These are phyloP conservation scores for Tetragnatha montana DNA, from an alignment of 2,888 invertebrate genomes.

Conservation along the genomic window DNA sequence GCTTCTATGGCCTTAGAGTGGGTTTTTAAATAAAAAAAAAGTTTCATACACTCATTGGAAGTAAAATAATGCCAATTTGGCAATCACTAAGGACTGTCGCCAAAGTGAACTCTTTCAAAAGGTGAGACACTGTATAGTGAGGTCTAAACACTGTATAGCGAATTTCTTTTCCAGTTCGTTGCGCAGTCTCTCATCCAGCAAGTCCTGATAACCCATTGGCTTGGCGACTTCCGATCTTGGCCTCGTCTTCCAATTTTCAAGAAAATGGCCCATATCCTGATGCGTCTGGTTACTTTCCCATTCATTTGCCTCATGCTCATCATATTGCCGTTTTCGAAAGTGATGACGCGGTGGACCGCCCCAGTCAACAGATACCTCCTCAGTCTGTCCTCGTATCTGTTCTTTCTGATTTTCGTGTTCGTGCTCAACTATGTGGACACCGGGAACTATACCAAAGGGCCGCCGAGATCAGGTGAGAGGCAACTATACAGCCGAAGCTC, in stretches of 20 bases:
- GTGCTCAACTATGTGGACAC: conserved; percentile 77
- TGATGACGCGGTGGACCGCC: conserved; percentile 75
- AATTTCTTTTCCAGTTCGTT: conserved; percentile 79
- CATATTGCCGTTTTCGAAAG: conserved; percentile 57
- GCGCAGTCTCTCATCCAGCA: conserved; percentile 86
- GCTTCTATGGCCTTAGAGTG: too few species aligned
- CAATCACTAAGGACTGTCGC: too few species aligned
- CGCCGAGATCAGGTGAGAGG: conserved; percentile 72
- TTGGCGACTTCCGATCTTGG: conserved; percentile 81
- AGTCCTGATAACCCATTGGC: conserved; percentile 82
- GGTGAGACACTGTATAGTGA: too few species aligned
- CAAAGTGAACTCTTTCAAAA: too few species aligned
- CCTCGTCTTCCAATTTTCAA: conserved; percentile 77
- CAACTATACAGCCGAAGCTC: background rate
- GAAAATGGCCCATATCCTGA: conserved; percentile 77
- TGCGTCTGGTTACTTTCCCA: conserved; percentile 77
- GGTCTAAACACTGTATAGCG: too few species aligned
- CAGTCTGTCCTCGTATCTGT: conserved; percentile 81
- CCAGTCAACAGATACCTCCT: conserved; percentile 85
- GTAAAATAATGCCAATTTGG: too few species aligned
- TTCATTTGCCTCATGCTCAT: conserved; percentile 75
- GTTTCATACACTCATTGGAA: too few species aligned
- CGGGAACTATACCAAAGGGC: conserved; percentile 61
- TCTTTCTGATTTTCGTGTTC: conserved; percentile 82
- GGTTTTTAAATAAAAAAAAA: too few species aligned